phyloP scores from a whole-genome alignment of 1,140 invertebrate species.

The Zophobas morio region DNA sequence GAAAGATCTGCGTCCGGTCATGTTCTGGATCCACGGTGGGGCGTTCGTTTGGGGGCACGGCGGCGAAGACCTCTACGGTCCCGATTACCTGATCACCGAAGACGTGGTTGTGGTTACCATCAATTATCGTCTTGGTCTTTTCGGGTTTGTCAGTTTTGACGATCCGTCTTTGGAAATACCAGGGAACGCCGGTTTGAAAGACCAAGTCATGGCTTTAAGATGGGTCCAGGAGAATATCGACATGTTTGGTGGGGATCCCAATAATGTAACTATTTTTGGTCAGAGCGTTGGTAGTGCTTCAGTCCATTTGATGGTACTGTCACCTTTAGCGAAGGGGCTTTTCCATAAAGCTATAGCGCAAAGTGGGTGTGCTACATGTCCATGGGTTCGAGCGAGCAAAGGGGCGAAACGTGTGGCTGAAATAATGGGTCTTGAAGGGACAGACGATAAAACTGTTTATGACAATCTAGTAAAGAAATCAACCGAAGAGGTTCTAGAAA shows the following conservation, averaged over 20 bases:
- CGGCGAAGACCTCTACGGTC: slow-evolving; percentile 69
- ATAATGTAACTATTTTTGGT: slow-evolving; percentile 67
- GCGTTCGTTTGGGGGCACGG: slow-evolving; percentile 73
- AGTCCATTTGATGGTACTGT: slow-evolving; percentile 53
- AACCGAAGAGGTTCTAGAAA: too few relatives aligned
- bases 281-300: slow-evolving; percentile 68
- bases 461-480: neutral
- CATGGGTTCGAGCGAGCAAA: too few relatives aligned
- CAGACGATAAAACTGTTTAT: slow-evolving; percentile 41
- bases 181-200: slow-evolving; percentile 76
- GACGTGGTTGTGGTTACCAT: slow-evolving; percentile 68
- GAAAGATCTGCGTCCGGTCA: slow-evolving; percentile 68
- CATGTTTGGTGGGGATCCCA: slow-evolving; percentile 68
- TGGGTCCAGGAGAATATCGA: slow-evolving; percentile 69
- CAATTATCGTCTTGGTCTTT: slow-evolving; percentile 67
- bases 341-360: slow-evolving; percentile 75
- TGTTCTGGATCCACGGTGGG: slow-evolving; percentile 80
- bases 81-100: slow-evolving; percentile 76
- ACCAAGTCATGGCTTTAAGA: slow-evolving; percentile 66
- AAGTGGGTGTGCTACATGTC: slow-evolving; percentile 68
- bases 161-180: slow-evolving; percentile 65
- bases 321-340: slow-evolving; percentile 61
- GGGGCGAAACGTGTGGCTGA: neutral
- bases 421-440: slow-evolving; percentile 49
- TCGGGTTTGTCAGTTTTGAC: slow-evolving; percentile 59